Evolutionary conservation across 92 coral and sea anemone species (phyloP), one percentile per base, ranked within the genome.

Genomic region (Blastomussa wellsi): DNA sequence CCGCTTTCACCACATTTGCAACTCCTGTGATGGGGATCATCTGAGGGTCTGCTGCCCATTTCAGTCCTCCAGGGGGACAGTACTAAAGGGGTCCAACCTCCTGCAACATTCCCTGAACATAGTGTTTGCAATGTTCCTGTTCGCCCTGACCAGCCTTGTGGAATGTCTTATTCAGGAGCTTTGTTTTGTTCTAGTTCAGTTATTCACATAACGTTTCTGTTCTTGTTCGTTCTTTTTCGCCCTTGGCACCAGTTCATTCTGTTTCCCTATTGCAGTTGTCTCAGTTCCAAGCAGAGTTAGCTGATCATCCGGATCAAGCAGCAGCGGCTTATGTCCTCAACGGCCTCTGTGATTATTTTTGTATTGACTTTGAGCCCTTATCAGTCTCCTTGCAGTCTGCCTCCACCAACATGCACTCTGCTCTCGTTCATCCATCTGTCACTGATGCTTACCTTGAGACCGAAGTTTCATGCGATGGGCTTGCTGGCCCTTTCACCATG

Each of bases 11-110:
- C 79, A 75, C 13, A 10, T n/a, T 1, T 49, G 64, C 64, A 49
- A 39, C 39, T 47, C 60, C 29, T 75, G 79, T 14, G 5, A 75
- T n/a, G 79, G 79, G 6, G 59, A 74, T 24, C 78, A 47, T 22
- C 15, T 36, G 15, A 39, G 35, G 33, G 59, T 47, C 35, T 1
- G 5, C 78, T 74, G 78, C 6, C 78, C 78, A 19, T 74, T 74
- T 20, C 49, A 11, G 14, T 4, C 75, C 75, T 35, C 75, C 16
- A 24, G 44, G 24, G 5, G n/a, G n/a, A n/a, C n/a, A n/a, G n/a
- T n/a, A n/a, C n/a, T n/a, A n/a, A n/a, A n/a, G n/a, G n/a, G n/a
- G n/a, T n/a, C 44, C 48, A 24, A 22, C 36, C 48, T 48, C 75
- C 24, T 42, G 44, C 60, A 5, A 62, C 79, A 3, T 22, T 36